A percentile compares a stretch with the other conserved stretches of the same genome.
Evolutionary conservation across 2,113 vertebrate species (phyloP).

Genomic region (Trematocara macrostoma): DNA sequence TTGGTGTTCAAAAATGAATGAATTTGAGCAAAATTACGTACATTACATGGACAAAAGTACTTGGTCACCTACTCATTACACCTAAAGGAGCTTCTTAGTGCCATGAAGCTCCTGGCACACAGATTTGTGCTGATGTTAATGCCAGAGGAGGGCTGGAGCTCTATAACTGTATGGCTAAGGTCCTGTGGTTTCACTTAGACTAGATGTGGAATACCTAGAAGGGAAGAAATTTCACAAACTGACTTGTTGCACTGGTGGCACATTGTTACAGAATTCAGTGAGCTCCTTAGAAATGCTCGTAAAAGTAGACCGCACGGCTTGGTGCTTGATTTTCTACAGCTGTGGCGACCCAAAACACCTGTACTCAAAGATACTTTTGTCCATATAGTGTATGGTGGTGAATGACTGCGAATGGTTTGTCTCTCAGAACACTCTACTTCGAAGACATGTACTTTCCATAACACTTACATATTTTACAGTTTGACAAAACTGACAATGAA

Average conservation of each 20-base stretch:
- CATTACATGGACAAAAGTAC: background rate
- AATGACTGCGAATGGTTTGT: background rate
- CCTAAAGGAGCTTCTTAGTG: background rate
- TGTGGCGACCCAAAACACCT: background rate
- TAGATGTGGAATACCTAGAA: background rate
- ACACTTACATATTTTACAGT: constrained; percentile 18
- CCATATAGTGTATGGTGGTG: background rate
- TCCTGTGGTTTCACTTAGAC: background rate
- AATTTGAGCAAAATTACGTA: background rate
- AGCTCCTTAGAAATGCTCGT: background rate
- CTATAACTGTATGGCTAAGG: background rate
- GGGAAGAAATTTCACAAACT: background rate
- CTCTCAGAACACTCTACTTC: constrained; percentile 5
- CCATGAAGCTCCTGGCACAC: background rate
- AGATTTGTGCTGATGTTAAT: background rate
- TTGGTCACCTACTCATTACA: background rate
- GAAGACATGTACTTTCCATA: background rate
- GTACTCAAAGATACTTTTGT: background rate
- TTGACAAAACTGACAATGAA: constrained; percentile 47
- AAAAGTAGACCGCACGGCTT: background rate
- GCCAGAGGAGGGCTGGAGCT: background rate
- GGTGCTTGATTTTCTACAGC: background rate
- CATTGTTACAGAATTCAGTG: background rate
- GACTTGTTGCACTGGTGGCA: background rate
- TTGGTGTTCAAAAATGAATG: constrained; percentile 19